Base-by-base conservation (phyloP, 2,797 vertebrate genomes). In the Brachyalestes nurse region DNA sequence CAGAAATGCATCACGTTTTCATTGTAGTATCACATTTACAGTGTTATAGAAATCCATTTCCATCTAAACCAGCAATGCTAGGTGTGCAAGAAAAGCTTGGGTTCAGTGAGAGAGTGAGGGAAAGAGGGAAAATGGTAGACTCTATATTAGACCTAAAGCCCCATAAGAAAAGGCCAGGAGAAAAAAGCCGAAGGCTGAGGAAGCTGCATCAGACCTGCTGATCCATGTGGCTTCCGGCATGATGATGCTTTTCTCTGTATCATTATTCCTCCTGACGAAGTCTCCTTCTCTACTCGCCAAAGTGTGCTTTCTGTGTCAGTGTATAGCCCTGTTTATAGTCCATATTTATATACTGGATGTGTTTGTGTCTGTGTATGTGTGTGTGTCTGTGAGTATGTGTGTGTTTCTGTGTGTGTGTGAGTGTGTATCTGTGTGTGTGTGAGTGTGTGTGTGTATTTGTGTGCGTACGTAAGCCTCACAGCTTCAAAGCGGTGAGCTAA, bases 121-220 rank as follows among this genome's bases (percentile, higher is more conserved):
- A 58, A 5, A 58, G n/a, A 58, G 7, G 21, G 19, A 58, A n/a
- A 58, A n/a, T 10, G 57, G 21, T n/a, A 13, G 6, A 71, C 83
- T 79, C 85, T 81, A 91, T 91, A 93, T 90, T 92, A 88, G 86
- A 91, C 90, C 84, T 89, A 86, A 91, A 89, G 88, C 86, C 88
- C 84, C 90, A 88, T 70, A 69, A 71, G 58, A 72, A 77, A 73
- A 55, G 64, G 72, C 80, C 69, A 67, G 45, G 42, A 12, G 40
- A 67, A 45, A 72, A 80, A 86, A 38, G 42, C 38, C 51, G 65
- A 17, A 73, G 62, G 58, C 23, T 25, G 83, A 66, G 40, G 72
- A 6, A 71, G 73, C 58, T 73, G 61, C 38, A 70, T 49, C 2
- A 13, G 82, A 82, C 84, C 75, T 60, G 87, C 77, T 89, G 86